Conservation (phyloP, 2,888 invertebrate genomes). For the Encarsia formosa region DNA sequence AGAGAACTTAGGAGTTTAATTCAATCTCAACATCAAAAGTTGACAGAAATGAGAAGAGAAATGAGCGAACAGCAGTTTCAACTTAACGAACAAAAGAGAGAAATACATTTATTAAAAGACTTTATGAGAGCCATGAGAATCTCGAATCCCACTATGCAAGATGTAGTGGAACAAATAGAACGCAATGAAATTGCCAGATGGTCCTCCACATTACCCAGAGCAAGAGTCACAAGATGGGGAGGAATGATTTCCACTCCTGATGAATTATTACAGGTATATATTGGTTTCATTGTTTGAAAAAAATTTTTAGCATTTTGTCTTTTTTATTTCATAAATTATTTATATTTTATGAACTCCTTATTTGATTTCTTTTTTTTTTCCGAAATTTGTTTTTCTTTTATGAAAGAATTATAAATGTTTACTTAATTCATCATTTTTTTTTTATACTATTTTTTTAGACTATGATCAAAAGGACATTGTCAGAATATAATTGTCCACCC, state of each 20-base stretch:
- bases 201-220: constrained; percentile 77
- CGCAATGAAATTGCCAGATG: constrained; percentile 87
- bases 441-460: constrained; percentile 63
- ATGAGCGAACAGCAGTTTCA: constrained; percentile 80
- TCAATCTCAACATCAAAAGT: constrained; percentile 80
- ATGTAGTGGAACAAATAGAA: constrained; percentile 91
- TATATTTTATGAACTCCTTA: neutral
- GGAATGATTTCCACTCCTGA: constrained; percentile 99
- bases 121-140: constrained; percentile 91
- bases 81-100: constrained; percentile 84
- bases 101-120: constrained; percentile 84
- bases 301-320: neutral
- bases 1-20: constrained; percentile 80
- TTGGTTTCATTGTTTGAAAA: neutral
- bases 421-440: neutral
- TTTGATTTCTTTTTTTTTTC: too few species aligned
- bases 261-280: constrained; percentile 76
- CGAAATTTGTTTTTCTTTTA: neutral
- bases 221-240: constrained; percentile 93
- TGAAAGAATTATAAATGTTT: neutral
- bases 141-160: constrained; percentile 87
- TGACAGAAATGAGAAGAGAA: constrained; percentile 82
- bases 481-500: constrained; percentile 90
- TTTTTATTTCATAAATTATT: neutral
- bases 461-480: constrained; percentile 88